phyloP scores from a whole-genome alignment of 2,113 vertebrate genomes.

The Anolis carolinensis region DNA sequence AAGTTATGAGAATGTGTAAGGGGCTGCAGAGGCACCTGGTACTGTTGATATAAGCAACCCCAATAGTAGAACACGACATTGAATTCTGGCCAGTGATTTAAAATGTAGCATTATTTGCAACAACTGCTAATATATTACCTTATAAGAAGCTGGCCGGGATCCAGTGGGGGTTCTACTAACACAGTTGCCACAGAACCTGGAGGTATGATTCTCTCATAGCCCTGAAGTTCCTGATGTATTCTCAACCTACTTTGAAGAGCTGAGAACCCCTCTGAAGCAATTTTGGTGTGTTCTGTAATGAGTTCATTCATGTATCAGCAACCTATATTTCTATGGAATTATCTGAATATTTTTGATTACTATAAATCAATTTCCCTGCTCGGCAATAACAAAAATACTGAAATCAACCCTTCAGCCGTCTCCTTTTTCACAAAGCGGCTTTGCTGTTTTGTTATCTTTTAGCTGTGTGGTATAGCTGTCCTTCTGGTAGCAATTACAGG shows the following conservation, averaged over 20 bases:
- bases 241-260: no score
- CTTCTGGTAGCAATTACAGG: constrained; percentile 16
- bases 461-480: background rate
- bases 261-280: no score
- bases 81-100: background rate
- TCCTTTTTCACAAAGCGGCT: background rate
- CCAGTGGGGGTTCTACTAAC: no score
- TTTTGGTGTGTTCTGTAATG: background rate
- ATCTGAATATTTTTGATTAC: background rate
- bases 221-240: no score
- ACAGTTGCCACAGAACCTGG: no score
- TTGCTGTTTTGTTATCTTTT: background rate
- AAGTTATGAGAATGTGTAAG: no score
- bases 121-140: no score
- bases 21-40: no score
- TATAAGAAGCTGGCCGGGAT: no score
- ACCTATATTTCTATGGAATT: background rate
- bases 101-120: background rate
- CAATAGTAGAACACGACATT: background rate
- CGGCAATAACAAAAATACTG: background rate
- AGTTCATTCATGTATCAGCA: background rate
- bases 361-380: background rate
- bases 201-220: no score
- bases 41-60: no score
- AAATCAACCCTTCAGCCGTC: background rate